Evolutionary conservation across 1,140 invertebrate genomes (phyloP).

Genomic region (Listronotus oregonensis): DNA sequence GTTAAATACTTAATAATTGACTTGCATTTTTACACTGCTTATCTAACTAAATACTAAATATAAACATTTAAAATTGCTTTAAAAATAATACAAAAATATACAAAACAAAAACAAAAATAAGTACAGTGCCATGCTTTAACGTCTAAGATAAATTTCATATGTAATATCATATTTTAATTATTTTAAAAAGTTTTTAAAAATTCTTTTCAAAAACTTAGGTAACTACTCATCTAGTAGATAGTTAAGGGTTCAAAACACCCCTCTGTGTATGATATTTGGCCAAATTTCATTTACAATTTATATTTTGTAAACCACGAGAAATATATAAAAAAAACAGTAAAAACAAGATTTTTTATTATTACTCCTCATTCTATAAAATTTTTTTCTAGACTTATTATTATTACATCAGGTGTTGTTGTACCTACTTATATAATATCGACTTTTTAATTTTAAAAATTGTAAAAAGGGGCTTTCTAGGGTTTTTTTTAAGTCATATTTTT

Average conservation of each 20-base stretch:
- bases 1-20: slow-evolving; percentile 32
- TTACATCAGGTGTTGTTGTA: too few species aligned
- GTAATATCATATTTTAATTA: slow-evolving; percentile 31
- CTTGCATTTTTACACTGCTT: slow-evolving; percentile 26
- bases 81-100: slow-evolving; percentile 38
- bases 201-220: slow-evolving; percentile 41
- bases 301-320: too few species aligned
- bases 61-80: slow-evolving; percentile 18
- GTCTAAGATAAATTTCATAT: slow-evolving; percentile 31
- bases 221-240: slow-evolving; percentile 44
- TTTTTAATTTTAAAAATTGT: too few species aligned
- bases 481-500: too few species aligned
- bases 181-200: slow-evolving; percentile 18
- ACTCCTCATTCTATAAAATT: too few species aligned
- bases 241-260: slow-evolving; percentile 18
- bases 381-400: too few species aligned
- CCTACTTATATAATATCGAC: too few species aligned
- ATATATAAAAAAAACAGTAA: too few species aligned
- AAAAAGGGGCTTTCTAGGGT: too few species aligned
- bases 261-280: too few species aligned
- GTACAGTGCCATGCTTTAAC: slow-evolving; percentile 40
- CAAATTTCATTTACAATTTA: too few species aligned
- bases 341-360: too few species aligned
- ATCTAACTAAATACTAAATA: slow-evolving; percentile 20
- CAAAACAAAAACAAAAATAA: slow-evolving; percentile 43